phyloP scores from a whole-genome alignment of 2,113 vertebrate species.

The Heterotilapia buettikoferi region DNA sequence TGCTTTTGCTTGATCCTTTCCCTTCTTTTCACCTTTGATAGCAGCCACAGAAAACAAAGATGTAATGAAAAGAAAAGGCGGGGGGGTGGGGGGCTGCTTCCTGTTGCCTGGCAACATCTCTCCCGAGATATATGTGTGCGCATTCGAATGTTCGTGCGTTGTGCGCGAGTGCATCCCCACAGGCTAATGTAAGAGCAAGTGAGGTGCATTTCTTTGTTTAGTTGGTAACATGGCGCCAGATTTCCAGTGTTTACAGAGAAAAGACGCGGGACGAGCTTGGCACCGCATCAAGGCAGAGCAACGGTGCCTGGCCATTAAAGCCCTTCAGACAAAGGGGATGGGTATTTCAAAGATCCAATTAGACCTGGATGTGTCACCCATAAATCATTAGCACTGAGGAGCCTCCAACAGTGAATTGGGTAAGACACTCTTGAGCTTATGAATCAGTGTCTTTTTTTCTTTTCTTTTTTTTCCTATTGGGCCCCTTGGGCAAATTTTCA shows the following conservation, averaged over 20 bases:
- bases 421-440: neutral
- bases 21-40: slow-evolving; percentile 21
- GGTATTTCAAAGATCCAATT: slow-evolving; percentile 57
- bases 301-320: neutral
- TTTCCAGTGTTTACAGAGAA: neutral
- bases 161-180: neutral
- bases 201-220: slow-evolving; percentile 12
- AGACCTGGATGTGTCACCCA: slow-evolving; percentile 24
- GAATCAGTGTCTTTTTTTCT: neutral
- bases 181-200: slow-evolving; percentile 8
- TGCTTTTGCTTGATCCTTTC: slow-evolving; percentile 12
- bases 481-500: neutral
- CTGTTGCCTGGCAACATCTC: slow-evolving; percentile 67
- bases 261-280: neutral
- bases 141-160: neutral
- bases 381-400: slow-evolving; percentile 41
- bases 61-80: neutral
- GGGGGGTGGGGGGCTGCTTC: neutral
- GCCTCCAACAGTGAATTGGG: neutral
- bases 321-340: slow-evolving; percentile 20
- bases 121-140: neutral
- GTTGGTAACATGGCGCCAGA: neutral
- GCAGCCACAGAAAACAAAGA: slow-evolving; percentile 21
- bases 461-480: neutral
- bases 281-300: neutral